Percentiles rank a stretch among this genome's conserved stretches.
phyloP scores from a whole-genome alignment of 2,797 vertebrate species.

The Kryptolebias ocellatus region DNA sequence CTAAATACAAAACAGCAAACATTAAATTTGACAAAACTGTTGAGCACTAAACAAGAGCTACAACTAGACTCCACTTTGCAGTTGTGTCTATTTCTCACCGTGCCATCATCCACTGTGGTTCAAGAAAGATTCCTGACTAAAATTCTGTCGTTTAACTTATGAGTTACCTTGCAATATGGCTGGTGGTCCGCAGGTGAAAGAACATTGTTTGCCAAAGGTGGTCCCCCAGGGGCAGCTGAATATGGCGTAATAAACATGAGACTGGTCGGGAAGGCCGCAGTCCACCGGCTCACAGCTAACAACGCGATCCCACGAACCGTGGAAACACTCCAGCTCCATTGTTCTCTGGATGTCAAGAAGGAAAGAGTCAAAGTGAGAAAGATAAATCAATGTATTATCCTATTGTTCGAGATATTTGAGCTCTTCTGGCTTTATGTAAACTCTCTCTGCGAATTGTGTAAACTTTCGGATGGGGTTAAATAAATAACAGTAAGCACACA shows the following conservation, averaged over 20 bases:
- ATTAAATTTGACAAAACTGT: no score
- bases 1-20: no score
- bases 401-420: no score
- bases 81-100: not conserved
- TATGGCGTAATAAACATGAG: constrained; percentile 88
- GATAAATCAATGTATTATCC: not conserved
- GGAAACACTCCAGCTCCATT: constrained; percentile 84
- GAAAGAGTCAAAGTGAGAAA: constrained; percentile 13
- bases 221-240: constrained; percentile 92
- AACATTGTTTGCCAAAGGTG: constrained; percentile 87
- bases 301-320: constrained; percentile 86
- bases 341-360: constrained; percentile 72
- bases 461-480: no score
- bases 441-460: no score
- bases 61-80: not conserved
- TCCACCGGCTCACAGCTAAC: constrained; percentile 88
- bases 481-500: not conserved
- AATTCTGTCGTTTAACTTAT: not conserved
- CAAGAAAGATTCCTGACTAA: not conserved
- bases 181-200: constrained; percentile 89
- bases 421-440: no score
- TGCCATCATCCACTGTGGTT: not conserved
- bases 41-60: no score
- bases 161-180: constrained; percentile 91
- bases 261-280: constrained; percentile 87